Evolutionary conservation across 1,140 invertebrate species (phyloP).

Genomic region (Maniola jurtina): DNA sequence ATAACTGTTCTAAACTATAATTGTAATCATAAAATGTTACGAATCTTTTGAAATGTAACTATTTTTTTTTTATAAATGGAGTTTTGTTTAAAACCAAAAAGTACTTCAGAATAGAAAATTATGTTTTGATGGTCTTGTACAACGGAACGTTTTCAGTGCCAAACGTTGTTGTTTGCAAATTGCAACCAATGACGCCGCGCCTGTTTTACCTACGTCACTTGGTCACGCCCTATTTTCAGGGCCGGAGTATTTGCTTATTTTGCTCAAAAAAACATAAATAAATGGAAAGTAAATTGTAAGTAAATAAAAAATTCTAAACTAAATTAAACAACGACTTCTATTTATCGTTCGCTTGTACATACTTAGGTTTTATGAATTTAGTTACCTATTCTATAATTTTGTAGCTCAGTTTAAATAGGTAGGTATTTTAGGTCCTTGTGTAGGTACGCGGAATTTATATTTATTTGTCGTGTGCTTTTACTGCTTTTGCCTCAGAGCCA

Average conservation of each 20-base stretch:
- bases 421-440: too few species aligned
- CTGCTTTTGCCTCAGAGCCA: too few species aligned
- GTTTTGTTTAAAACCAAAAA: too few species aligned
- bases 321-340: constrained; percentile 31
- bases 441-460: background rate
- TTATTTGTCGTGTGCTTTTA: too few species aligned
- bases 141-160: constrained; percentile 56
- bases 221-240: constrained; percentile 70
- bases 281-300: constrained; percentile 47
- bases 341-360: constrained; percentile 27
- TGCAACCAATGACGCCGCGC: constrained; percentile 44
- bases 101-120: too few species aligned
- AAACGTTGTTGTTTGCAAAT: constrained; percentile 16
- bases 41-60: too few species aligned
- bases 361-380: background rate
- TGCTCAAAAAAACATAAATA: constrained; percentile 54
- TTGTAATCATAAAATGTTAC: too few species aligned
- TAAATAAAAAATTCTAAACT: constrained; percentile 40
- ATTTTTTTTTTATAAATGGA: too few species aligned
- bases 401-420: background rate
- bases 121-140: background rate
- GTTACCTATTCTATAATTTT: background rate
- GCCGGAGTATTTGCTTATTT: constrained; percentile 70
- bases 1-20: background rate
- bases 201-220: constrained; percentile 46